These are phyloP conservation scores for Oikopleura vanhoeffeni DNA, from an alignment of 23 tunicate species.

Conservation along the genomic window DNA sequence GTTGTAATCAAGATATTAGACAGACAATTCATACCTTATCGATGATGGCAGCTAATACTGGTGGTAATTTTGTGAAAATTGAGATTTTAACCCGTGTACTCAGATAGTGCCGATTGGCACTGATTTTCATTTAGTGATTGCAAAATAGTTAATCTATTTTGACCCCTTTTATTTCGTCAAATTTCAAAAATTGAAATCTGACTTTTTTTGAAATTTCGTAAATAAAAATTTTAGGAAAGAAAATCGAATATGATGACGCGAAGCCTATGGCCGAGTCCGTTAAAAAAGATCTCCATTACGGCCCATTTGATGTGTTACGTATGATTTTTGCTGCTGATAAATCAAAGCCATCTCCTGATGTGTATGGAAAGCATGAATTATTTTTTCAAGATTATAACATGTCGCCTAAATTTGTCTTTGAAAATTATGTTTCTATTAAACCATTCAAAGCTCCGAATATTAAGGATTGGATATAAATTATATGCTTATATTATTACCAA, in stretches of 20 bases:
- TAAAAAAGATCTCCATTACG: conserved; percentile 48
- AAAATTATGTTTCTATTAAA: conserved; percentile 31
- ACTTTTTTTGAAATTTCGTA: too few relatives aligned
- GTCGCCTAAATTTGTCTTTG: conserved; percentile 70
- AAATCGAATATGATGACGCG: conserved; percentile 36
- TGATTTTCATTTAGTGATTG: too few relatives aligned
- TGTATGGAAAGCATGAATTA: conserved; percentile 35
- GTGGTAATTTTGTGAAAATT: neutral
- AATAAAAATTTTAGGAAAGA: too few relatives aligned
- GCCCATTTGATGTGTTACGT: conserved; percentile 32
- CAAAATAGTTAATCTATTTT: too few relatives aligned
- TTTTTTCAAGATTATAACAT: conserved; percentile 84
- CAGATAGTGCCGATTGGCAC: neutral
- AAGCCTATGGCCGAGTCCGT: conserved; percentile 29
- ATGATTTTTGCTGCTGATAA: neutral
- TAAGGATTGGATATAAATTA: too few relatives aligned
- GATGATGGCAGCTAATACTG: neutral
- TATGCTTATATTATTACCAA: too few relatives aligned
- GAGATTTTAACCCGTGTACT: neutral
- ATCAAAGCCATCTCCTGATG: neutral
- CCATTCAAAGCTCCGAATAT: too few relatives aligned
- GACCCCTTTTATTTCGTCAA: too few relatives aligned
- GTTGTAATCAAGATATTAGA: conserved; percentile 78
- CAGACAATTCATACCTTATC: conserved; percentile 20
- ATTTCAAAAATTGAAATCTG: too few relatives aligned